Evolutionary conservation across 2,113 vertebrate species (phyloP), one percentile per base, ranked within the genome.

Genomic region (Toxotes chatareus): DNA sequence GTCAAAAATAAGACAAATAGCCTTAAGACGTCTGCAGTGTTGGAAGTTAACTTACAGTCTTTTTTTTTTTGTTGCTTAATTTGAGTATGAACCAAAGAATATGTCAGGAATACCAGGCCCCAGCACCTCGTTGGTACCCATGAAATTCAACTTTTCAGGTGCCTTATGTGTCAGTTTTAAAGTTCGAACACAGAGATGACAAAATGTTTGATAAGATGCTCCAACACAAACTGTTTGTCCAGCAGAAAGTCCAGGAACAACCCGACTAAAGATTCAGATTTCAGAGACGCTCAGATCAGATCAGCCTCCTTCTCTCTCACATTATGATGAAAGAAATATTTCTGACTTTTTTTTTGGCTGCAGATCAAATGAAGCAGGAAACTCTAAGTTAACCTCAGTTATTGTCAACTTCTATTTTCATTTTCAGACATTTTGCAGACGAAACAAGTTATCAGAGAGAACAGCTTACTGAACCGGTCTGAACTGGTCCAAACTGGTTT

Each of bases 181-280:
- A 42, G 5, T 46, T 46, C 44, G 4, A 46, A 46, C 14, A 46
- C 44, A 46, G 27, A 27, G 27, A 1, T 27, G 27, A 27, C 27
- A 27, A 27, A 27, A 27, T 27, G 27, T 27, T 27, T 27, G 27
- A 27, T 27, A 27, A 27, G 27, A 27, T 27, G 76, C 72, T 57
- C 60, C 57, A 4, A 69, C 13, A 73, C 62, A 67, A 73, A 71
- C 11, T 9, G 42, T 10, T 70, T 47, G 19, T 70, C 19, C 72
- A 78, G 47, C 23, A 46, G 10, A 66, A 46, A 23, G 47, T 65
- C 73, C 62, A 44, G 73, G 51, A 66, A 66, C 12, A 19, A 75
- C 55, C 57, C 1, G 47, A 17, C 47, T 49, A 49, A 49, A 49
- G 27, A 27, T 27, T 27, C 27, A 27, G 27, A 27, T 27, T 27